phyloP scores from a whole-genome alignment of 1,140 invertebrate species.

The Neotoxoptera formosana region DNA sequence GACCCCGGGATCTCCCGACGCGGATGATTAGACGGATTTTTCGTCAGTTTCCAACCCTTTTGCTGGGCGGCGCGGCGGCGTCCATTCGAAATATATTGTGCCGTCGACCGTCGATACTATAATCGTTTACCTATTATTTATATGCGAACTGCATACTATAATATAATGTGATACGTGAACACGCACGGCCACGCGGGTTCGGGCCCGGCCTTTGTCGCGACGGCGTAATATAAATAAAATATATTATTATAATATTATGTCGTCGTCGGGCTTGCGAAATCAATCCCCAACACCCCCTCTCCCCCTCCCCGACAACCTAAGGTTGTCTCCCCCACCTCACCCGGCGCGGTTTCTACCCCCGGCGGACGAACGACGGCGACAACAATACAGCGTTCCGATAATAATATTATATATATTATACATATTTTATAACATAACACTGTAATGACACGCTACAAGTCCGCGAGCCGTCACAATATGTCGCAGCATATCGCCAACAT shows the following conservation, averaged over 20 bases:
- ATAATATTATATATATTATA: too few relatives aligned
- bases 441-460: background rate
- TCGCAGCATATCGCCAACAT: too few relatives aligned
- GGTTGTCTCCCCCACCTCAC: background rate
- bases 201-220: background rate
- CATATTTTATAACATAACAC: too few relatives aligned
- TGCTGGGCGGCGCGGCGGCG: background rate
- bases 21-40: constrained; percentile 28
- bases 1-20: background rate
- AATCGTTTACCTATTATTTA: background rate
- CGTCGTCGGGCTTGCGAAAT: background rate
- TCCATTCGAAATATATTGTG: background rate
- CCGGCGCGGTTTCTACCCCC: background rate
- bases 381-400: background rate
- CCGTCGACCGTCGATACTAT: background rate
- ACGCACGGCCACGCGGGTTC: background rate
- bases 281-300: too few relatives aligned
- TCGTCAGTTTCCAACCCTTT: constrained; percentile 33
- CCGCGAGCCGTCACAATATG: too few relatives aligned
- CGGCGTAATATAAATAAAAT: too few relatives aligned
- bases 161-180: background rate
- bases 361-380: background rate
- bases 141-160: background rate
- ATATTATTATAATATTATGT: background rate
- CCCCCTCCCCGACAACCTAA: background rate